phyloP scores from a whole-genome alignment of 2,888 invertebrate genomes.

The Callinectes sapidus region DNA sequence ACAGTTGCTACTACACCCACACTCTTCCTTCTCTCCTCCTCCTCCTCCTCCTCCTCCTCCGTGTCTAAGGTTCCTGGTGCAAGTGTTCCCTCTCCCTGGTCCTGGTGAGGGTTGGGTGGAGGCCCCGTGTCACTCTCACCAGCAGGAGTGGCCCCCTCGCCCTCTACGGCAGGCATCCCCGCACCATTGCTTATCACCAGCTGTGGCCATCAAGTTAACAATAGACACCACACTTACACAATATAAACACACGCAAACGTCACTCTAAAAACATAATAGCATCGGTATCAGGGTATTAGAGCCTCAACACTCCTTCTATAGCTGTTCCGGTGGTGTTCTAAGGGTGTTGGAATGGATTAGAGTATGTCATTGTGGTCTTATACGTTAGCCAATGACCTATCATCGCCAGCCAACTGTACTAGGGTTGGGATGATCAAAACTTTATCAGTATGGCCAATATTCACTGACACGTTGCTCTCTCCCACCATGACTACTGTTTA shows the following conservation, averaged over 20 bases:
- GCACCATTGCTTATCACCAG: conserved; percentile 50
- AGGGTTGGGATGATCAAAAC: background rate
- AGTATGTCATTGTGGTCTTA: background rate
- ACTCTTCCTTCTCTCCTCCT: background rate
- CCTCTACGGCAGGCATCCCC: conserved; percentile 66
- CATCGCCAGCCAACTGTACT: conserved; percentile 48
- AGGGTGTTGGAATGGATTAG: background rate
- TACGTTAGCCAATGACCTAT: conserved; percentile 56
- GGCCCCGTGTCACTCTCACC: background rate
- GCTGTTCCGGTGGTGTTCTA: background rate
- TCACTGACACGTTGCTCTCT: no score
- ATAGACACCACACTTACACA: background rate
- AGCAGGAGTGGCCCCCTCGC: conserved; percentile 38
- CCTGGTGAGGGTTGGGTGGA: background rate
- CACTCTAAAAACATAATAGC: conserved; percentile 39
- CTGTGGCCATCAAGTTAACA: conserved; percentile 57
- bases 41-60: conserved; percentile 49
- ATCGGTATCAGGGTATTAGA: background rate
- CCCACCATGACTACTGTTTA: no score
- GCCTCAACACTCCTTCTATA: no score
- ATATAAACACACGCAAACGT: conserved; percentile 13
- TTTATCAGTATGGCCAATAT: background rate
- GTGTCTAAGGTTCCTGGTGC: background rate
- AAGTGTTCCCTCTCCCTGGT: background rate
- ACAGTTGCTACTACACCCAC: background rate